Base-by-base conservation (phyloP, 92 coral and sea anemone species). In the Pocillopora grandis region DNA sequence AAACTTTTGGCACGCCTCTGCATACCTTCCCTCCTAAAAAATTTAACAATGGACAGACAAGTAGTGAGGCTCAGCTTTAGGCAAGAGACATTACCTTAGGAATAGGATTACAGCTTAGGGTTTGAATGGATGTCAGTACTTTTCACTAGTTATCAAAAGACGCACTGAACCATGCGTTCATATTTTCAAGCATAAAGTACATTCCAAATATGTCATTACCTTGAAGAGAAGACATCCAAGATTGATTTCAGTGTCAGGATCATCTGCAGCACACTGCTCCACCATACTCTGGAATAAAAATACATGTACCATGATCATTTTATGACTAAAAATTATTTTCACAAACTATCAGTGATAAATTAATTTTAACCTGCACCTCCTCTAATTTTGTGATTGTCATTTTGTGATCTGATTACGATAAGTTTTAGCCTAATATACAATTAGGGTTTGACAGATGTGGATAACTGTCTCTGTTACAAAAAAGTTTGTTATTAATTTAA, bases 1-100 rank as follows among this genome's bases (percentile, higher is more conserved):
- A 85, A 96, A 96, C 80, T 96, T 96, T 80, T 96, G 99, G 81
- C 98, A 96, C 42, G 99, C 99, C 55, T 96, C 99, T 35, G 88
- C 80, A 62, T 89, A 91, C 61, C 95, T 90, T 31, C 93, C 91
- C 75, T 94, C 99, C 98, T 96, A 61, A 1, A 37, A 37, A 60
- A 52, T 12, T 12, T 66, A 52, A 14, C 10, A 2, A 31, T 42
- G 31, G 31, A 27, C 31, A 27, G 31, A 27, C 31, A 27, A 27
- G 31, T 27, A 0, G 31, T 27, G 31, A 27, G 31, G 31, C 31
- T 27, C 31, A 27, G 31, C 31, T 27, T 42, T 7, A 7, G 52
- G 52, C 52, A 42, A 42, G 5, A 42, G 52, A 42, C 52, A 42
- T 3, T 42, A 0, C 8, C 4, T 42, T 42, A 42, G 8, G 5